Conservation (phyloP, 2,113 vertebrate species). For the Macrotis lagotis region DNA sequence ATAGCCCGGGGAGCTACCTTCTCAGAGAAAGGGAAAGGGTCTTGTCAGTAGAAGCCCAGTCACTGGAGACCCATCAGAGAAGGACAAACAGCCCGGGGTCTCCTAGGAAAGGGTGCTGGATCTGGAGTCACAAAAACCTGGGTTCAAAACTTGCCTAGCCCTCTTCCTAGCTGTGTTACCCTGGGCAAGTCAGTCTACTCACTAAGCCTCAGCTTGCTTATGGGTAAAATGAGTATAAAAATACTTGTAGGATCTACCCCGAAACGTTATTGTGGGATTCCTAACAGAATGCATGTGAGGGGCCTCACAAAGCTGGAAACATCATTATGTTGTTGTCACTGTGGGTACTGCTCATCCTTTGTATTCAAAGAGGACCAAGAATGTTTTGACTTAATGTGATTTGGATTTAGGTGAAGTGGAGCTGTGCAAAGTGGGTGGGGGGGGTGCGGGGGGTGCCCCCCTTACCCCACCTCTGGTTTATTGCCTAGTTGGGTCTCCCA, state of each 20-base stretch:
- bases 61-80: neutral
- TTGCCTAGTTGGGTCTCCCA: neutral
- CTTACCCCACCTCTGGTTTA: neutral
- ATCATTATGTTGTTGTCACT: neutral
- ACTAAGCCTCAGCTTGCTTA: neutral
- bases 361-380: too few relatives aligned
- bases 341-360: too few relatives aligned
- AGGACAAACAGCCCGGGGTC: neutral
- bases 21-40: neutral
- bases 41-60: neutral
- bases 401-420: too few relatives aligned
- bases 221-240: neutral
- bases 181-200: neutral
- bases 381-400: too few relatives aligned
- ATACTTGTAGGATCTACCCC: neutral
- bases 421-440: too few relatives aligned
- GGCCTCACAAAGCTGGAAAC: neutral
- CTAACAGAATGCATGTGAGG: neutral
- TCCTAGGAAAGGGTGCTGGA: neutral
- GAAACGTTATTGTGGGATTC: neutral
- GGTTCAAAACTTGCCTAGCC: neutral
- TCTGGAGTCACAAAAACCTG: neutral
- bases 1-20: accelerated
- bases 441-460: too few relatives aligned
- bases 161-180: neutral